phyloP scores from a whole-genome alignment of 2,797 vertebrate genomes.

The Adrianichthys oophorus region DNA sequence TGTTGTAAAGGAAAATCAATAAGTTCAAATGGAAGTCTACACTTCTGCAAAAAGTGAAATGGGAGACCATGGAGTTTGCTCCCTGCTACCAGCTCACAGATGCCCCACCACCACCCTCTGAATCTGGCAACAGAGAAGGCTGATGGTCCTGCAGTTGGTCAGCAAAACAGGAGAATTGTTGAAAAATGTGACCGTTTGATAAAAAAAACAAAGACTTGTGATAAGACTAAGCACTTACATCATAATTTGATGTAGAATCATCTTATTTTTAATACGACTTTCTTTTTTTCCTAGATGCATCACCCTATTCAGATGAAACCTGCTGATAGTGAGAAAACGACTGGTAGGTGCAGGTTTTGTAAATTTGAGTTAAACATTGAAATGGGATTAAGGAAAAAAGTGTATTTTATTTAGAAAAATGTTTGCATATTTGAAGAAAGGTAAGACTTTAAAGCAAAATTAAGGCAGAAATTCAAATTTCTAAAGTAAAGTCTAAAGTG shows the following conservation, averaged over 20 bases:
- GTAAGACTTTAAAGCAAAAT: too few species aligned
- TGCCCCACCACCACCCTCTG: conserved; percentile 11
- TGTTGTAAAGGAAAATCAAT: conserved; percentile 45
- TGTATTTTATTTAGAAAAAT: background rate
- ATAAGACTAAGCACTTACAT: conserved; percentile 11
- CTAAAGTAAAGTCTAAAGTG: too few species aligned
- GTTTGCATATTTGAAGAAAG: too few species aligned
- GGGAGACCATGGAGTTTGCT: conserved; percentile 52
- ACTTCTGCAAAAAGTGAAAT: conserved; percentile 41
- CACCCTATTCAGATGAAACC: conserved; percentile 84
- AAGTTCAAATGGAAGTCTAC: conserved; percentile 37
- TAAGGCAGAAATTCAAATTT: too few species aligned
- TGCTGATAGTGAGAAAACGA: conserved; percentile 81
- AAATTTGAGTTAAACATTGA: background rate
- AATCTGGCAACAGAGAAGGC: conserved; percentile 23
- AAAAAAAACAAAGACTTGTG: conserved; percentile 3
- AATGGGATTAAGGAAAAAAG: background rate
- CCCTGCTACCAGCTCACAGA: conserved; percentile 30
- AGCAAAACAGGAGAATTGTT: conserved; percentile 21
- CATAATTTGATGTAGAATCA: conserved; percentile 7
- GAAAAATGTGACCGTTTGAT: too few species aligned
- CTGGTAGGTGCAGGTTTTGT: conserved; percentile 62
- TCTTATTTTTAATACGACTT: background rate
- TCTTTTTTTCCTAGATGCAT: conserved; percentile 68
- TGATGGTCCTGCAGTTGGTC: conserved; percentile 32